Evolutionary conservation across 1,140 invertebrate genomes (phyloP), one percentile per base, ranked within the genome.

Genomic region (Lordiphosa clarofinis): DNA sequence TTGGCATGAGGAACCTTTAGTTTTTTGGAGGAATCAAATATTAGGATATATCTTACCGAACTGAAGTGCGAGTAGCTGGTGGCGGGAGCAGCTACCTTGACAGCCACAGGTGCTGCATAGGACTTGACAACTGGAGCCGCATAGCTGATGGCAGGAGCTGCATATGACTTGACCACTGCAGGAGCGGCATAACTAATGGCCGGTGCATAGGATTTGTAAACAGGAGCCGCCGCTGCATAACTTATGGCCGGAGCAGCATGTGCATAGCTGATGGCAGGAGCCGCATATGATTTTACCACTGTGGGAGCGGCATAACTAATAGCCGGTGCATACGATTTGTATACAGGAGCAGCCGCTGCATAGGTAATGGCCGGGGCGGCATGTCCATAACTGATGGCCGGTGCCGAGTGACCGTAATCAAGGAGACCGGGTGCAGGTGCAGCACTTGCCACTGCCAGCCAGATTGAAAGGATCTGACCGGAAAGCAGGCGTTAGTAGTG

Each of bases 41-140:
- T 5, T 4, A 24, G 5, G 4, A 2, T 15, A 19, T 36, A 2
- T 9, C 81, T 69, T 61, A 87, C 82, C 63, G 74, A 76, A 24
- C 82, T 87, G 44, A 87, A 87, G 10, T 79, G 73, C 0, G 82
- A 73, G 64, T 86, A 86, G 24, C 79, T 86, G 40, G 73, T 74
- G 43, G 73, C 73, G 11, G 68, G 58, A 5, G 66, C 61, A 5
- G 53, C 37, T 6, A 53, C 53, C 12, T 62, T 54, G 12, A 44
- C 38, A n/a, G 49, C 49, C 2, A 38, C 56, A 4, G 65, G 56
- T 31, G 56, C 56, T 37, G 66, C 60, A 21, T 66, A 66, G 21
- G 68, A 69, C n/a, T 60, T 56, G 10, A 60, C 12, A 9, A 19
- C 28, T 11, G 82, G 84, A 6, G 82, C 82, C 4, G 82, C 75